Percentiles rank a stretch among this genome's conserved stretches.
These are phyloP conservation scores for Acromyrmex heyeri DNA, from an alignment of 1,140 invertebrate genomes.

Conservation along the genomic window DNA sequence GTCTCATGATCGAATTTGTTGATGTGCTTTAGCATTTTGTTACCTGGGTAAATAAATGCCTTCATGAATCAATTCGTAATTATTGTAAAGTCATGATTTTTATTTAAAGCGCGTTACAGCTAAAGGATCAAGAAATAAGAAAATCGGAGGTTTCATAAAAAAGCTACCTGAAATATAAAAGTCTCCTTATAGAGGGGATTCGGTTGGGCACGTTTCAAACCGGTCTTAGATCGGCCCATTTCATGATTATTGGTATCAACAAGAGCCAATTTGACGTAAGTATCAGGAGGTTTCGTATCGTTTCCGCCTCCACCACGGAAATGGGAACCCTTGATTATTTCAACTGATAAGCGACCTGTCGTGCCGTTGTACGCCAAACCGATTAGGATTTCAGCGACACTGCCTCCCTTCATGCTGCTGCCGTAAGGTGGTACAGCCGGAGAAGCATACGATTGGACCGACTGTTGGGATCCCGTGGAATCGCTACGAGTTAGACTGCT, in stretches of 20 bases:
- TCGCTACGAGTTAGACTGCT: conserved; percentile 95
- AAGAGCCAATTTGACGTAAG: conserved; percentile 96
- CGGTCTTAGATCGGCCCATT: conserved; percentile 96
- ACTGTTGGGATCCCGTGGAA: conserved; percentile 96
- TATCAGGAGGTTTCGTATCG: conserved; percentile 92
- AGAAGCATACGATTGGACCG: conserved; percentile 88
- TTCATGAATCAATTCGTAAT: neutral
- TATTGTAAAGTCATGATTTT: neutral
- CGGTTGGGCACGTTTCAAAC: conserved; percentile 95
- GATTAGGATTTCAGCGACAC: conserved; percentile 94
- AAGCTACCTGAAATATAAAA: conserved; percentile 96
- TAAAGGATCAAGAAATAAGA: neutral
- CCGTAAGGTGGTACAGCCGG: conserved; percentile 85
- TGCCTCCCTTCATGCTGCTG: conserved; percentile 92
- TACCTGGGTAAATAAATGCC: neutral
- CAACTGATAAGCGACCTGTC: conserved; percentile 96
- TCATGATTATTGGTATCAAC: conserved; percentile 97
- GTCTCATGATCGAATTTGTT: too few relatives aligned
- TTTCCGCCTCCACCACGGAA: conserved; percentile 90
- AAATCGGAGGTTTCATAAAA: neutral
- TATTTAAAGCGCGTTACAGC: neutral
- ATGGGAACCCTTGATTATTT: conserved; percentile 97
- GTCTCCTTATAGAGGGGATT: conserved; percentile 98
- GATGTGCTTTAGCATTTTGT: too few relatives aligned
- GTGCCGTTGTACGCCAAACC: conserved; percentile 97